Percentiles rank a stretch among this genome's conserved stretches.
Conservation (phyloP, 53 echinoderm and acorn worm genomes). For the Holothuria leucospilota region DNA sequence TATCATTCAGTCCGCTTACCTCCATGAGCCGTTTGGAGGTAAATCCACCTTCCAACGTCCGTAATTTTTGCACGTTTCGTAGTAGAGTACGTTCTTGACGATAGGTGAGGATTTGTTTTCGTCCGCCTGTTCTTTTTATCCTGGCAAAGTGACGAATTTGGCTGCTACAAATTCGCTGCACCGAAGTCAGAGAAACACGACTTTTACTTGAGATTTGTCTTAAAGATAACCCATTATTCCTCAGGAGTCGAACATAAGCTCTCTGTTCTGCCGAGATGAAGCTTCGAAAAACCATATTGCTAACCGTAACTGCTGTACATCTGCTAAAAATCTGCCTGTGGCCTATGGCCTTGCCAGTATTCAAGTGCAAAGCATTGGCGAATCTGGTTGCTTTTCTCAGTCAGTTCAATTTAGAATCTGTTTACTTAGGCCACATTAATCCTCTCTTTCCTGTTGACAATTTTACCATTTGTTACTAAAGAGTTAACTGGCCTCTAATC, state of each 20-base stretch:
- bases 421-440: too few relatives aligned
- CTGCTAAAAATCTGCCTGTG: too few relatives aligned
- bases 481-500: too few relatives aligned
- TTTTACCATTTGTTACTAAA: too few relatives aligned
- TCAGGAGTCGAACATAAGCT: conserved; percentile 3
- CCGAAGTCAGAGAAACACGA: neutral
- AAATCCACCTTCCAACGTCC: neutral
- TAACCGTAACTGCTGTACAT: too few relatives aligned
- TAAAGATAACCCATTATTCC: neutral
- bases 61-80: neutral
- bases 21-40: neutral
- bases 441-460: too few relatives aligned
- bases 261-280: neutral
- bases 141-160: neutral
- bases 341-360: too few relatives aligned
- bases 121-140: neutral
- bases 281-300: neutral
- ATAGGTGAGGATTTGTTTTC: neutral
- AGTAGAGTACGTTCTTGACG: conserved; percentile 5
- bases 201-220: neutral
- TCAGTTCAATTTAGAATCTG: too few relatives aligned
- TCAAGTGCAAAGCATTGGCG: too few relatives aligned
- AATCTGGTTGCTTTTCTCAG: too few relatives aligned
- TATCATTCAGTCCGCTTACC: neutral
- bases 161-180: neutral